Conservation (phyloP, 2,888 invertebrate species). For the Steinernema carpocapsae region DNA sequence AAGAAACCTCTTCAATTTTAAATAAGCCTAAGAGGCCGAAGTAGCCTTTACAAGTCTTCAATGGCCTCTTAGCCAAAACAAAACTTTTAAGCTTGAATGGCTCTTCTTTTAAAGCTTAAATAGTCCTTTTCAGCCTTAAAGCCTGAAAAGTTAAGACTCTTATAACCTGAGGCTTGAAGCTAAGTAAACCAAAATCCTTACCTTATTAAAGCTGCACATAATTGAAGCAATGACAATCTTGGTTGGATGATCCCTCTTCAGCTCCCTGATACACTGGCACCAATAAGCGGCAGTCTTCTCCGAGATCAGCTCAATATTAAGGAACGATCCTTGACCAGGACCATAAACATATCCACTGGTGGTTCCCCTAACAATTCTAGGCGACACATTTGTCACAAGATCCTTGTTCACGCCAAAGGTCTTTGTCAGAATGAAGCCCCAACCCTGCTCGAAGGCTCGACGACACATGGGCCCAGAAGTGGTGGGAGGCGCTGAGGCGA, state of each 20-base stretch:
- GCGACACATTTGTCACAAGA: conserved; percentile 92
- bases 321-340: conserved; percentile 92
- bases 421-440: conserved; percentile 97
- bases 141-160: too few species aligned
- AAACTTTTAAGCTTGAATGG: too few species aligned
- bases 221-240: conserved; percentile 67
- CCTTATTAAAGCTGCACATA: conserved; percentile 63
- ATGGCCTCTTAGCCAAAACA: too few species aligned
- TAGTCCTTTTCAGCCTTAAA: too few species aligned
- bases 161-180: too few species aligned
- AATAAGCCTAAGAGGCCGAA: too few species aligned
- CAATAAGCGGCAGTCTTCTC: conserved; percentile 94
- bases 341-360: conserved; percentile 86
- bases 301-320: conserved; percentile 96
- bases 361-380: conserved; percentile 89
- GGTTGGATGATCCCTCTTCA: conserved; percentile 86
- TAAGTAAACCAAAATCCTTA: not conserved
- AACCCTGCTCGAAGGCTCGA: conserved; percentile 90
- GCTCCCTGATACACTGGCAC: conserved; percentile 84
- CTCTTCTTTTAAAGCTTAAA: too few species aligned
- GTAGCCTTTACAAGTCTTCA: too few species aligned
- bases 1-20: too few species aligned
- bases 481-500: conserved; percentile 95
- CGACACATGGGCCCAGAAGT: conserved; percentile 89
- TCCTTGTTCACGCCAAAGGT: conserved; percentile 94